Conservation (phyloP, 2,113 vertebrate species). For the Microcebus murinus region DNA sequence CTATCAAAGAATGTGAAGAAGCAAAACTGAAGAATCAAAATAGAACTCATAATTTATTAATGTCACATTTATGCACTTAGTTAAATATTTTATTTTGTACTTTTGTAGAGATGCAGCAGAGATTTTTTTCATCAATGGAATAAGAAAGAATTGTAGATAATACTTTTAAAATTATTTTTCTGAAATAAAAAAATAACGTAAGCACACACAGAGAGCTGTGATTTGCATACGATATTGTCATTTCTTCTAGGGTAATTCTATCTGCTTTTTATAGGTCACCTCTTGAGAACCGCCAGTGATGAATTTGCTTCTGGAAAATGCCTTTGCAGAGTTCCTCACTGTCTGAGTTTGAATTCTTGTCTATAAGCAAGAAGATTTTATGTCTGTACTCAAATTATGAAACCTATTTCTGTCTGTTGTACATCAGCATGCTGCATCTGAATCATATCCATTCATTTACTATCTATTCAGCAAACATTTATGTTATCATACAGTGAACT, state of each 20-base stretch:
- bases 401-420: neutral
- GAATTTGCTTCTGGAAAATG: neutral
- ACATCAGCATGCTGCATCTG: neutral
- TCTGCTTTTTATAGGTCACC: neutral
- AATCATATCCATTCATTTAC: neutral
- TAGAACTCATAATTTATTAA: neutral
- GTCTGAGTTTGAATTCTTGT: neutral
- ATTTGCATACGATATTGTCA: neutral
- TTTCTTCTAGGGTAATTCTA: neutral
- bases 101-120: neutral
- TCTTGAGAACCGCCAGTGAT: neutral
- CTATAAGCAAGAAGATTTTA: neutral
- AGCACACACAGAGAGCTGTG: neutral
- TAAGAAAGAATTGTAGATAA: neutral
- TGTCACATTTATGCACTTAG: neutral
- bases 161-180: neutral
- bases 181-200: neutral
- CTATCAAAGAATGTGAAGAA: neutral
- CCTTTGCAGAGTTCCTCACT: neutral
- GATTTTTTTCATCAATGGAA: neutral
- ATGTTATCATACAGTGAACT: neutral
- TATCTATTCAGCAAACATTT: slow-evolving; percentile 5
- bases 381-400: neutral
- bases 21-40: neutral
- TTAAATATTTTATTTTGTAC: neutral